These are phyloP conservation scores for Leucophenga montana DNA, from an alignment of 2,888 invertebrate species.

Conservation along the genomic window DNA sequence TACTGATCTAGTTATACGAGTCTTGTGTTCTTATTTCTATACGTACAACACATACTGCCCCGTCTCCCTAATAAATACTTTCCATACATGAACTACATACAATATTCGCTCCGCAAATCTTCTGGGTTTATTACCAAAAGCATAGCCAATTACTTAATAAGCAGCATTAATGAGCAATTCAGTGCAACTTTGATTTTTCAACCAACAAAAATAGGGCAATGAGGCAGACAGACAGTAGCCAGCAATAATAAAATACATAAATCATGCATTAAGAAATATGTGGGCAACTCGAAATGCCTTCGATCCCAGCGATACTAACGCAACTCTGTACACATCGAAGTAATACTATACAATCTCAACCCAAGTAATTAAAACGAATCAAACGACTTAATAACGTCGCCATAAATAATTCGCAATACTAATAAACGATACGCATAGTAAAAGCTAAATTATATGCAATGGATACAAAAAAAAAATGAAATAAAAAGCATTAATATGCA, in stretches of 20 bases:
- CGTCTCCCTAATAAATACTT: too few species aligned
- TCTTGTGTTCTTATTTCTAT: too few species aligned
- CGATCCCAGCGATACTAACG: too few species aligned
- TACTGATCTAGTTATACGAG: too few species aligned
- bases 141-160: conserved; percentile 10
- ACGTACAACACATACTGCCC: too few species aligned
- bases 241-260: conserved; percentile 11
- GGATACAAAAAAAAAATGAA: too few species aligned
- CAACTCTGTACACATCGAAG: too few species aligned
- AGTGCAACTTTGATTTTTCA: neutral
- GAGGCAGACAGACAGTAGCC: neutral
- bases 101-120: too few species aligned
- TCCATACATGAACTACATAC: too few species aligned
- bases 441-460: neutral
- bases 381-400: conserved; percentile 25
- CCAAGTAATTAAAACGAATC: conserved; percentile 21
- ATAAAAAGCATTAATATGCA: conserved; percentile 12
- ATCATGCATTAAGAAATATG: conserved; percentile 14
- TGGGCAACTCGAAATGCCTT: neutral
- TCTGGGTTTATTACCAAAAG: neutral
- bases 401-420: conserved; percentile 18
- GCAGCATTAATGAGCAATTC: neutral
- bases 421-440: conserved; percentile 18
- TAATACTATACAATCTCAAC: neutral
- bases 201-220: neutral